phyloP scores from a whole-genome alignment of 1,140 invertebrate species.

The Metopolophium dirhodum region DNA sequence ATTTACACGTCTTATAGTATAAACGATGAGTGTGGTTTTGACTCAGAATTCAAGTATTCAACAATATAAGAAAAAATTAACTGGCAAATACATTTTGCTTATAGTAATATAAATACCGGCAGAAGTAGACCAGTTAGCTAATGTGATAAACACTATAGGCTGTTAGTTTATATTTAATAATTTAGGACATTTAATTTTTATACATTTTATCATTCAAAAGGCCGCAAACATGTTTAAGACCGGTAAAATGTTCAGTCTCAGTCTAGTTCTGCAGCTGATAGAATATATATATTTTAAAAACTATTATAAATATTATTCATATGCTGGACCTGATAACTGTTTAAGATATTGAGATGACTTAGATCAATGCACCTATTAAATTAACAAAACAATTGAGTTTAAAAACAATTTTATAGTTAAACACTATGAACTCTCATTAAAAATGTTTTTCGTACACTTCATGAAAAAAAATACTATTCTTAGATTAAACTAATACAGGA shows the following conservation, averaged over 20 bases:
- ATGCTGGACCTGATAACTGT: not conserved
- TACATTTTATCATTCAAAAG: not conserved
- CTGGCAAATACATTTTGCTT: no score
- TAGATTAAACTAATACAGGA: not conserved
- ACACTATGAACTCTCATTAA: slow-evolving; percentile 23
- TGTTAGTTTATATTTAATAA: not conserved
- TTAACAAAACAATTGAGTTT: not conserved
- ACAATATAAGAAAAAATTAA: not conserved
- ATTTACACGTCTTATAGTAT: not conserved
- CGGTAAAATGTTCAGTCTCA: not conserved
- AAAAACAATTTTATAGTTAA: not conserved
- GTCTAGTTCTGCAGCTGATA: not conserved
- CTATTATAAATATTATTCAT: not conserved
- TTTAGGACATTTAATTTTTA: not conserved
- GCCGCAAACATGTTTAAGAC: not conserved
- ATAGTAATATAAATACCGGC: not conserved
- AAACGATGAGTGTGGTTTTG: not conserved
- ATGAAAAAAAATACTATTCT: not conserved
- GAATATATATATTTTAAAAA: not conserved
- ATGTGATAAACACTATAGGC: not conserved
- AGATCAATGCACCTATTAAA: slow-evolving; percentile 9
- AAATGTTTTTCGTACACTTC: not conserved
- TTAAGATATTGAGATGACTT: not conserved
- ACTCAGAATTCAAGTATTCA: no score
- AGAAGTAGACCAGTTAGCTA: not conserved